Evolutionary conservation across 2,113 vertebrate genomes (phyloP), one percentile per base, ranked within the genome.

Genomic region (Vulpes ferrilata): DNA sequence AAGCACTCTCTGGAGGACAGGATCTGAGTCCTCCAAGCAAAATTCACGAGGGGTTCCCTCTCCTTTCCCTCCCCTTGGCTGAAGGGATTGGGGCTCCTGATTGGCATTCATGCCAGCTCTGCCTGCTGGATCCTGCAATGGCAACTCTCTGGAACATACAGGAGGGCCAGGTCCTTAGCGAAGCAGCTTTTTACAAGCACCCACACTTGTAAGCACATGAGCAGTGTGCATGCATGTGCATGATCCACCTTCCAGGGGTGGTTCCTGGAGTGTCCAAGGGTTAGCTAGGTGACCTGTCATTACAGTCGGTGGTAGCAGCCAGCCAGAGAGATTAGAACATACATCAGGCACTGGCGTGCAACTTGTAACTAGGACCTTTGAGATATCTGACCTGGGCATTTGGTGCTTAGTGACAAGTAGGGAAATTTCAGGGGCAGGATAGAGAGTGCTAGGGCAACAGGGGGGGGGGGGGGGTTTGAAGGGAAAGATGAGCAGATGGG

Each of bases 181-280:
- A 92, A 27, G 65, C n/a, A 59, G 57, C 53, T 78, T 78, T 48
- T 62, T 32, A 25, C 74, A 35, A 64, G 35, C 12, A 32, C 38
- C 25, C 82, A 65, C 19, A 1, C 15, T 25, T 19, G 6, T 38
- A 53, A 60, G 35, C 20, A 38, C 38, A 27, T 15, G 10, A n/a
- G 19, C 38, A 48, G 0, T 0, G 7, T 7, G 0, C 11, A 9
- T 15, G 3, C 0, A 0, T 17, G 5, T 4, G 25, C 25, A 51
- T 1, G 8, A 3, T 32, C 62, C 48, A 2, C 55, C 89, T 74
- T 30, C 4, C 84, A 38, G 22, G 16, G 57, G 4, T 3, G 1
- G 48, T 57, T 15, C 32, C 74, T n/a, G 5, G 67, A 7, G 30
- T 17, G 38, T 27, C 86, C 53, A 7, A 19, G 30, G 19, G 43